Conservation (phyloP, 2,797 vertebrate genomes). For the Oceanodroma leucorhoa region DNA sequence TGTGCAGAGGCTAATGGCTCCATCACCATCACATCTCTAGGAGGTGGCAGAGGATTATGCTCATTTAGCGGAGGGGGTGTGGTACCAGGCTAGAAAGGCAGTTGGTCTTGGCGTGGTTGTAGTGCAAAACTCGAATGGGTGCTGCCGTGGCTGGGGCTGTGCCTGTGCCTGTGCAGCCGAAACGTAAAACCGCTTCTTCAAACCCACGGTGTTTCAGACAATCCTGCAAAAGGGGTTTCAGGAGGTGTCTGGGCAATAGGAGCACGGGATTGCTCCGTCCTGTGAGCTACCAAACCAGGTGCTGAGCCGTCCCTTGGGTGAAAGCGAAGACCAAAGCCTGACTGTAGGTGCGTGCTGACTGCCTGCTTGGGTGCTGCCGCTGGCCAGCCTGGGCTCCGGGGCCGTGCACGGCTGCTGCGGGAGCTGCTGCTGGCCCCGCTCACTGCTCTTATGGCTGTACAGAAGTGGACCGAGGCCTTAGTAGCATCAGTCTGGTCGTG, state of each 20-base stretch:
- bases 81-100: not conserved
- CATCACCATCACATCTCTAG: rapidly evolving
- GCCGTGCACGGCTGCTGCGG: rapidly evolving
- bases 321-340: not conserved
- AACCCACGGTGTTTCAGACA: not conserved
- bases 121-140: not conserved
- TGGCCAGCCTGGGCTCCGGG: rapidly evolving
- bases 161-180: not conserved
- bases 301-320: not conserved
- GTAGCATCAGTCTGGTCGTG: not conserved
- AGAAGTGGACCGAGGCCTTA: not conserved
- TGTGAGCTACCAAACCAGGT: rapidly evolving
- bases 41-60: not conserved
- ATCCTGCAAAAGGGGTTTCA: not conserved
- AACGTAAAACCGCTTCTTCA: not conserved
- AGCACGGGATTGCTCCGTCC: not conserved
- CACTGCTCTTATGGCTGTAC: rapidly evolving
- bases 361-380: not conserved
- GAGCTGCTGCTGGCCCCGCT: not conserved
- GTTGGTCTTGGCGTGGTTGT: not conserved
- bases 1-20: not conserved
- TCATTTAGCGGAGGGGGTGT: not conserved
- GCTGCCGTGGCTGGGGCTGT: not conserved
- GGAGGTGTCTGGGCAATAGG: not conserved
- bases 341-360: not conserved